These are phyloP conservation scores for Odontothrips loti DNA, from an alignment of 2,888 invertebrate species.

Conservation along the genomic window DNA sequence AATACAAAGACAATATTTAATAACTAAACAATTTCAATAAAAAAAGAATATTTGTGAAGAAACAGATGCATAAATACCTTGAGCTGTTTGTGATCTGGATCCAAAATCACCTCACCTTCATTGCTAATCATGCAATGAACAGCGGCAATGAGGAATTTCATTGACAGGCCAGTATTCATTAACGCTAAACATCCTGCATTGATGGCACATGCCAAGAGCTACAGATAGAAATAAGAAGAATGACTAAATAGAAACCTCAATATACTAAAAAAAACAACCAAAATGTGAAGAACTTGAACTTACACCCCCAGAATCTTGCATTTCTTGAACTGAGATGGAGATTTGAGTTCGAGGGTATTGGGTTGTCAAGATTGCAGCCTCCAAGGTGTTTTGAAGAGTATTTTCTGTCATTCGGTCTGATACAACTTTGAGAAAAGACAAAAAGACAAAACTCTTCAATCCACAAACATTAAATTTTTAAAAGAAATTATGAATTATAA, in stretches of 20 bases:
- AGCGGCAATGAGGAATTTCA: conserved; percentile 77
- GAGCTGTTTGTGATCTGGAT: conserved; percentile 54
- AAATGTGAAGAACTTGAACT: conserved; percentile 41
- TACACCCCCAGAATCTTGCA: conserved; percentile 79
- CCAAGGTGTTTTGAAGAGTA: conserved; percentile 70
- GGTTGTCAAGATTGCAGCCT: conserved; percentile 63
- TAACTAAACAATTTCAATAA: neutral
- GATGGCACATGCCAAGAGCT: conserved; percentile 73
- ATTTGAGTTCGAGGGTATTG: conserved; percentile 78
- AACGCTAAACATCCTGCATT: conserved; percentile 81
- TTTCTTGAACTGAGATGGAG: conserved; percentile 75
- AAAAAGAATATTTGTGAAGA: too few species aligned
- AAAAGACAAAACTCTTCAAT: neutral
- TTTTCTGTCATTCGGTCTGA: conserved; percentile 69
- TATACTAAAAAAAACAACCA: neutral
- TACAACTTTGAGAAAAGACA: conserved; percentile 49
- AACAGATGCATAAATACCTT: conserved; percentile 42
- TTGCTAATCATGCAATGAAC: conserved; percentile 67
- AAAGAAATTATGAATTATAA: conserved; percentile 30
- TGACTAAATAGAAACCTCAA: neutral
- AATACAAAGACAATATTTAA: conserved; percentile 23
- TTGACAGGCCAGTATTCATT: conserved; percentile 75
- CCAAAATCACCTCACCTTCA: conserved; percentile 57
- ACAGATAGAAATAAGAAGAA: conserved; percentile 35
- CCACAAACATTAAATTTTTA: neutral